Conservation (phyloP, 1,140 invertebrate species). For the Calycopis cecrops region DNA sequence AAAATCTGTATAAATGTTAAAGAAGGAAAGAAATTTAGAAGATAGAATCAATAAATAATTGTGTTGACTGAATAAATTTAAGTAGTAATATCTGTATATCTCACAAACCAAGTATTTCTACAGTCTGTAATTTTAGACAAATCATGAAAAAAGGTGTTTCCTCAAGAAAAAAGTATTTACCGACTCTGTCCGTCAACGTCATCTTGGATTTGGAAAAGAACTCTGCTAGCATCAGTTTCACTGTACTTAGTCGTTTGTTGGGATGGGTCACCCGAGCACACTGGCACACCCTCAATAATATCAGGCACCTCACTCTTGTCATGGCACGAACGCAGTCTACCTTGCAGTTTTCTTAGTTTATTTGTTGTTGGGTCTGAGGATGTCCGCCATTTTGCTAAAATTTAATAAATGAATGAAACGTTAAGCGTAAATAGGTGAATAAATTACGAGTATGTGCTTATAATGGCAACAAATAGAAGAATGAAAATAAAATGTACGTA, state of each 20-base stretch:
- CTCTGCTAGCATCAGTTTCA: slow-evolving; percentile 38
- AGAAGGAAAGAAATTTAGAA: too few species aligned
- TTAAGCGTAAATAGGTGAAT: not conserved
- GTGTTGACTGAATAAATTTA: too few species aligned
- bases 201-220: slow-evolving; percentile 52
- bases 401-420: slow-evolving; percentile 10
- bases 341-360: slow-evolving; percentile 57
- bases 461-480: not conserved
- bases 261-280: slow-evolving; percentile 56
- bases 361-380: slow-evolving; percentile 65
- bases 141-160: too few species aligned
- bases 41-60: too few species aligned
- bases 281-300: slow-evolving; percentile 72
- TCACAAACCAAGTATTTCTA: too few species aligned
- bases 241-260: slow-evolving; percentile 29
- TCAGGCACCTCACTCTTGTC: slow-evolving; percentile 73
- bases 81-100: too few species aligned
- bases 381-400: slow-evolving; percentile 64
- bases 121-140: too few species aligned
- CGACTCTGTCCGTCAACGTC: slow-evolving; percentile 45
- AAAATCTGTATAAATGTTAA: too few species aligned
- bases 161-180: slow-evolving; percentile 28
- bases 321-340: slow-evolving; percentile 52
- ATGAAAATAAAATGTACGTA: slow-evolving; percentile 2
- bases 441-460: not conserved